Evolutionary conservation across 2,888 invertebrate species (phyloP).

Genomic region (Parascotia fuliginaria): DNA sequence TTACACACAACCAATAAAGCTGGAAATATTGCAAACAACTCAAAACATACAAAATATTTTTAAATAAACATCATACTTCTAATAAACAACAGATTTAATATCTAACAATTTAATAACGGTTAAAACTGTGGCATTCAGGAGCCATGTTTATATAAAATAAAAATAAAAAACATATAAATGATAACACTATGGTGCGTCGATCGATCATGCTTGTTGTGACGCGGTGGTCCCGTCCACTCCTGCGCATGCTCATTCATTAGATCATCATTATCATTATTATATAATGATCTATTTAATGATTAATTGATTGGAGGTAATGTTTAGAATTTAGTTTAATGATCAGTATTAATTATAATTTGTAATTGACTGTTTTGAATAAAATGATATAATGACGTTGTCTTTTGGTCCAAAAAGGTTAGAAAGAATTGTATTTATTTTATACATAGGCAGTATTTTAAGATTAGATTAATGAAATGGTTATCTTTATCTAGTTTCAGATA

Average conservation of each 20-base stretch:
- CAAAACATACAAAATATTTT: too few relatives aligned
- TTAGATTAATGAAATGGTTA: too few relatives aligned
- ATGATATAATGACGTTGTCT: too few relatives aligned
- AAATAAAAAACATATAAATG: conserved; percentile 36
- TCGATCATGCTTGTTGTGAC: conserved; percentile 59
- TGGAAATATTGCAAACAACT: too few relatives aligned
- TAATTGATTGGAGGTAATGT: conserved; percentile 24
- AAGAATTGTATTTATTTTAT: too few relatives aligned
- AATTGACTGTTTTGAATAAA: too few relatives aligned
- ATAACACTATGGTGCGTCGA: conserved; percentile 50
- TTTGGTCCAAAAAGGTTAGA: too few relatives aligned
- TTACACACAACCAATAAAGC: too few relatives aligned
- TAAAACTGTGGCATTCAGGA: conserved; percentile 29
- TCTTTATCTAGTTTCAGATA: too few relatives aligned
- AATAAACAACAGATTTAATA: background rate
- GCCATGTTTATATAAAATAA: conserved; percentile 25
- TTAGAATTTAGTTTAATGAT: conserved; percentile 7
- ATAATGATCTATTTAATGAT: conserved; percentile 50
- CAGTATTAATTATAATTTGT: conserved; percentile 1
- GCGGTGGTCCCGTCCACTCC: conserved; percentile 56
- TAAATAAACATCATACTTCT: too few relatives aligned
- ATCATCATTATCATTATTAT: conserved; percentile 53
- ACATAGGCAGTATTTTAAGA: too few relatives aligned
- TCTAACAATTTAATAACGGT: conserved; percentile 22
- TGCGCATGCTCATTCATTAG: conserved; percentile 60